Evolutionary conservation across 2,797 vertebrate genomes (phyloP).

Genomic region (Sebastolobus altivelis): DNA sequence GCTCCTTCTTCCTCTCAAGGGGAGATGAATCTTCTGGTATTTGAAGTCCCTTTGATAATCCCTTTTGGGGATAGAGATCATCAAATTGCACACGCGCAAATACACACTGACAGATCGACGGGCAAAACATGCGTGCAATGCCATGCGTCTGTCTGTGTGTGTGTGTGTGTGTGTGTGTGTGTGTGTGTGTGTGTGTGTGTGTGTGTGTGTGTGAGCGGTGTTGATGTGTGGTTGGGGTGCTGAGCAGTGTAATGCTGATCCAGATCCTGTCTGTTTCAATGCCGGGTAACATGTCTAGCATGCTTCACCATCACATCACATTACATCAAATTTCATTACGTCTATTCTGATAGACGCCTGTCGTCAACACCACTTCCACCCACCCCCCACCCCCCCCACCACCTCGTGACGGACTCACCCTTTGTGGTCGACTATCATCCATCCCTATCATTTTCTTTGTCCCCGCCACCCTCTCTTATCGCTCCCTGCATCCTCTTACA

Average conservation of each 20-base stretch:
- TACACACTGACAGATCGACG: constrained; percentile 31
- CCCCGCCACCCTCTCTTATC: constrained; percentile 55
- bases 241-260: constrained; percentile 44
- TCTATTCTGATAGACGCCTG: constrained; percentile 50
- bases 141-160: not conserved
- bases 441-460: constrained; percentile 52
- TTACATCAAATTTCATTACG: constrained; percentile 60
- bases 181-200: not conserved
- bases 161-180: not conserved
- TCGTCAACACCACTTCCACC: constrained; percentile 30
- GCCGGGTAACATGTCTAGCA: constrained; percentile 38
- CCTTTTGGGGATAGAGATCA: constrained; percentile 25
- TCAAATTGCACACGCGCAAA: constrained; percentile 34
- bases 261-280: constrained; percentile 54
- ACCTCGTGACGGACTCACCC: constrained; percentile 25
- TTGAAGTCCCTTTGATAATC: constrained; percentile 44
- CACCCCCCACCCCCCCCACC: too few relatives aligned
- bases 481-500: constrained; percentile 51
- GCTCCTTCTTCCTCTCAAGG: constrained; percentile 28
- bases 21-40: constrained; percentile 44
- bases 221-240: constrained; percentile 3
- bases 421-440: constrained; percentile 45
- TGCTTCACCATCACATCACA: constrained; percentile 49
- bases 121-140: constrained; percentile 6
- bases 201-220: not conserved